Conservation (phyloP, 2,888 invertebrate species). For the Drosophila ustulata region DNA sequence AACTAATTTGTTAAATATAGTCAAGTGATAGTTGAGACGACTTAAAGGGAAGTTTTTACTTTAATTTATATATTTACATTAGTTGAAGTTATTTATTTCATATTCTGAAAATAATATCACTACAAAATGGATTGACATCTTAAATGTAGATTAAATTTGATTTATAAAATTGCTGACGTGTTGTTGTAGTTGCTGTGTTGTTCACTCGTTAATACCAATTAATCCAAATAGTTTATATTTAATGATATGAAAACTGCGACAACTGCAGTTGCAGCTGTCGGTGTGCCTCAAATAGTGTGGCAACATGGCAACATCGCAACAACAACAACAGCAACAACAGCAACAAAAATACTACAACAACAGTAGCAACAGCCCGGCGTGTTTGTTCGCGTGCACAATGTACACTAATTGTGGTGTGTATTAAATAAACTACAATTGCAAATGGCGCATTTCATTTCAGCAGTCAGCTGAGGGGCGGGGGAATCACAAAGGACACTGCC, state of each 20-base stretch:
- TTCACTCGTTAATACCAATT: conserved; percentile 43
- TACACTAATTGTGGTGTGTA: conserved; percentile 76
- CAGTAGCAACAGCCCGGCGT: neutral
- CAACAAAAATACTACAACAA: conserved; percentile 6
- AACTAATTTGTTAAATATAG: too few species aligned
- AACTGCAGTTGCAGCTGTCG: conserved; percentile 46
- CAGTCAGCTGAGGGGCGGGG: neutral
- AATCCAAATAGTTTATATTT: conserved; percentile 35
- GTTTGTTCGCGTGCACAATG: conserved; percentile 61
- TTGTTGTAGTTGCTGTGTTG: conserved; percentile 8
- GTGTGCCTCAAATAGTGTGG: conserved; percentile 60
- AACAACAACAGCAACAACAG: neutral
- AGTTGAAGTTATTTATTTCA: too few species aligned
- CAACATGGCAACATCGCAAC: conserved; percentile 45
- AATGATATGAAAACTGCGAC: conserved; percentile 49
- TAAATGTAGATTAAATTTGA: neutral
- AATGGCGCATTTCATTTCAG: conserved; percentile 74
- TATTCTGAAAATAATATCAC: too few species aligned
- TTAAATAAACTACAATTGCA: conserved; percentile 80
- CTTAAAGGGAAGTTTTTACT: too few species aligned
- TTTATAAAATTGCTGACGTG: conserved; percentile 11
- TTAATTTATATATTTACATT: too few species aligned
- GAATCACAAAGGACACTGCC: conserved; percentile 38
- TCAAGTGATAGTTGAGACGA: too few species aligned
- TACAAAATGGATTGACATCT: too few species aligned